phyloP scores from a whole-genome alignment of 2,113 vertebrate species.

The Bubo scandiacus region DNA sequence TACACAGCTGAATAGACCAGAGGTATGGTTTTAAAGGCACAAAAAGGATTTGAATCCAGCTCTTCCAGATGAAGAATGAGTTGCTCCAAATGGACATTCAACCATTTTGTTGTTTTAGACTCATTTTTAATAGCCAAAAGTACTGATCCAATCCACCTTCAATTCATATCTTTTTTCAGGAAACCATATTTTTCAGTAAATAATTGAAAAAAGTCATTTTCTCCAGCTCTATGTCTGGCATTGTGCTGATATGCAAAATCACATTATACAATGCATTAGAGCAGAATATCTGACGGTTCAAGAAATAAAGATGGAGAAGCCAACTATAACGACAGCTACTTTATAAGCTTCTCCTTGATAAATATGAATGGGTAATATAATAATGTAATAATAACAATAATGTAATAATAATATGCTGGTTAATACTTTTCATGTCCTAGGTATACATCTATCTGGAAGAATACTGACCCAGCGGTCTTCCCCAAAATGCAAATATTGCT shows the following conservation, averaged over 20 bases:
- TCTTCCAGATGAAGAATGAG: neutral
- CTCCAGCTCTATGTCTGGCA: neutral
- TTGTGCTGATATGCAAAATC: neutral
- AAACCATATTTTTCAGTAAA: neutral
- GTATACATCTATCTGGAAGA: neutral
- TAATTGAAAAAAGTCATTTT: neutral
- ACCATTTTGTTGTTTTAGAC: neutral
- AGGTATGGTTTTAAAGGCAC: neutral
- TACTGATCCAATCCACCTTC: neutral
- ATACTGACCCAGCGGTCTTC: neutral
- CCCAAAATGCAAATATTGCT: slow-evolving; percentile 51
- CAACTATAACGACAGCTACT: neutral
- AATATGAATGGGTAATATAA: neutral
- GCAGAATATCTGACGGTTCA: neutral
- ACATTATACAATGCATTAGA: neutral
- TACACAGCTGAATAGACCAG: neutral
- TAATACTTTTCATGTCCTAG: neutral
- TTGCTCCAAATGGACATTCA: neutral
- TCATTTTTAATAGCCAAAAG: neutral
- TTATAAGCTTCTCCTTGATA: neutral
- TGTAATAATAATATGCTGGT: neutral
- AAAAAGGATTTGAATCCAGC: neutral
- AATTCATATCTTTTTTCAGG: neutral
- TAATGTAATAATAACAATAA: neutral
- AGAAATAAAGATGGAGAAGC: neutral